Conservation (phyloP, 2,797 vertebrate species). For the Antrozous pallidus region DNA sequence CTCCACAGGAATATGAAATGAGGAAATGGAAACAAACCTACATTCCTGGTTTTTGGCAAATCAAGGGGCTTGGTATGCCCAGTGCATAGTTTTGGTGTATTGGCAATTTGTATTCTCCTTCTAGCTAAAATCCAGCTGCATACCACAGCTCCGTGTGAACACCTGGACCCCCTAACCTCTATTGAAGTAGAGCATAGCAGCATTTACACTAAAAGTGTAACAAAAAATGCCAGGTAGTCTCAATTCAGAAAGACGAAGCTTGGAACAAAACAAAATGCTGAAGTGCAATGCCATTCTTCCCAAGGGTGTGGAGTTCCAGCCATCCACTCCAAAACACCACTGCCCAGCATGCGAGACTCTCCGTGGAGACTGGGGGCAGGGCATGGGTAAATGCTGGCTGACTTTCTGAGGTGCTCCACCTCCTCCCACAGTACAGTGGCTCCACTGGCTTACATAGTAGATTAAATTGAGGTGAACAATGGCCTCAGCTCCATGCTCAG, state of each 20-base stretch:
- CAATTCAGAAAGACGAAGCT: not conserved
- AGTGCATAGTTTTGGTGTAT: not conserved
- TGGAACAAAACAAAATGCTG: not conserved
- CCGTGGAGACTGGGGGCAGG: no score
- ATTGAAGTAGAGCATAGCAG: not conserved
- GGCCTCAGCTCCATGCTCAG: not conserved
- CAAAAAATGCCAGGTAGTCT: not conserved
- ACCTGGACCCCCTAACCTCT: not conserved
- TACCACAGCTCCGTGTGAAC: not conserved
- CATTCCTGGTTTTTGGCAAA: not conserved
- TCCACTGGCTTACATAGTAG: not conserved
- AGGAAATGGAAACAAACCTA: not conserved
- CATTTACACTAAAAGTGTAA: not conserved
- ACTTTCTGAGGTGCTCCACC: not conserved
- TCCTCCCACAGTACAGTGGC: not conserved
- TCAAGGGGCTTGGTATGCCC: not conserved
- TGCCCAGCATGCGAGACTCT: not conserved
- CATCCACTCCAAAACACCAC: not conserved
- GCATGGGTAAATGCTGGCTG: not conserved
- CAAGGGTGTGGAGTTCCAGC: not conserved
- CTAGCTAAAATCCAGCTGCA: not conserved
- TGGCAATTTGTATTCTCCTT: not conserved
- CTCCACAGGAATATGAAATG: constrained; percentile 32
- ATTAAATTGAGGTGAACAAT: not conserved
- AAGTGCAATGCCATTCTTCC: not conserved